Conservation (phyloP, 2,888 invertebrate species). For the Leptinotarsa haldemani region DNA sequence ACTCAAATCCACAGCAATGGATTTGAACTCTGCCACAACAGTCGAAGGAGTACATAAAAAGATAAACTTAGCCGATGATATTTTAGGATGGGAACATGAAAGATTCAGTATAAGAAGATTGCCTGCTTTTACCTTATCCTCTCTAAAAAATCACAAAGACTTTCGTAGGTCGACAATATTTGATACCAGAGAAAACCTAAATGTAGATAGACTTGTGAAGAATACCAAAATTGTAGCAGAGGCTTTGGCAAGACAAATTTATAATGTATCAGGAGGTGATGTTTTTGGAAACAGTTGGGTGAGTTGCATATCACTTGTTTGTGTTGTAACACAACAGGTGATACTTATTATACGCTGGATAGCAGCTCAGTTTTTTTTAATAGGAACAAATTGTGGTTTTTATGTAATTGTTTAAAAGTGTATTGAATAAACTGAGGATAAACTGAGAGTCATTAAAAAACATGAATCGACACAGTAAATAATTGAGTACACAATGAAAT, state of each 20-base stretch:
- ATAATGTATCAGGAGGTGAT: constrained; percentile 75
- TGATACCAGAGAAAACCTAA: constrained; percentile 71
- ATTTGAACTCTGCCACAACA: constrained; percentile 65
- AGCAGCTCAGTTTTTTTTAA: not conserved
- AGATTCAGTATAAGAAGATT: constrained; percentile 91
- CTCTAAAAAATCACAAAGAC: constrained; percentile 77
- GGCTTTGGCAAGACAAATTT: constrained; percentile 84
- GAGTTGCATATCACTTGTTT: constrained; percentile 56
- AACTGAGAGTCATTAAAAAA: too few species aligned
- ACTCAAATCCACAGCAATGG: constrained; percentile 70
- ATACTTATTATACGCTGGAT: too few species aligned
- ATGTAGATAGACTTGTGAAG: constrained; percentile 70
- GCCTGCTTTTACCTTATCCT: constrained; percentile 91
- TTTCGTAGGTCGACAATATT: constrained; percentile 72
- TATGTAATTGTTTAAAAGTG: too few species aligned
- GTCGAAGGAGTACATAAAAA: constrained; percentile 90
- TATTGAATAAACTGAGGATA: too few species aligned
- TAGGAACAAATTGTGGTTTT: too few species aligned
- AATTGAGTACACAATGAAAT: too few species aligned
- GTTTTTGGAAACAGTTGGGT: constrained; percentile 83
- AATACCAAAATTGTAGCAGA: constrained; percentile 85
- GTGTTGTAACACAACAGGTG: not conserved
- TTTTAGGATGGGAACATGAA: constrained; percentile 97
- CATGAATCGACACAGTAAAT: too few species aligned
- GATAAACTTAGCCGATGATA: constrained; percentile 93